These are phyloP conservation scores for Hydrotaea diabolus DNA, from an alignment of 2,888 invertebrate species.

Conservation along the genomic window DNA sequence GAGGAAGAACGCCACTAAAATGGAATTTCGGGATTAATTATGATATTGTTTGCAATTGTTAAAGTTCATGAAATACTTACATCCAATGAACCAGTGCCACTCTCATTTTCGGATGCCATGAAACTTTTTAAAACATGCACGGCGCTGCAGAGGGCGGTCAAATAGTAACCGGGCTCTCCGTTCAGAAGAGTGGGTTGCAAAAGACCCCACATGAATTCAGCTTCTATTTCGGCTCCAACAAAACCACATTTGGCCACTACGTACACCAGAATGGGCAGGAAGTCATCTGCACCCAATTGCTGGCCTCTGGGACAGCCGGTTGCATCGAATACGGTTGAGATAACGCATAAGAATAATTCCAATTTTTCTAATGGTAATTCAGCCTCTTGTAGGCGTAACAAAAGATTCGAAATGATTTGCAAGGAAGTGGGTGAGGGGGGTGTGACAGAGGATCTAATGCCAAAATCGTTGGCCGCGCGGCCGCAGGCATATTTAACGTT, in stretches of 20 bases:
- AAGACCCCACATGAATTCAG: constrained; percentile 97
- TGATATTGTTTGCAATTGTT: neutral
- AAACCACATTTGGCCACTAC: constrained; percentile 94
- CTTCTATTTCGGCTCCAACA: constrained; percentile 96
- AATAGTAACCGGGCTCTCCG: constrained; percentile 96
- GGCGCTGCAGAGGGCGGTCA: constrained; percentile 95
- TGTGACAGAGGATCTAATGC: constrained; percentile 85
- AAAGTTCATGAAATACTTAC: constrained; percentile 73
- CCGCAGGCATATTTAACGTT: constrained; percentile 80
- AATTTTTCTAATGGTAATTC: constrained; percentile 96
- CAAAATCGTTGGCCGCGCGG: constrained; percentile 78
- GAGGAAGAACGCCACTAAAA: constrained; percentile 83
- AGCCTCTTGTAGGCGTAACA: constrained; percentile 92
- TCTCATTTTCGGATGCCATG: constrained; percentile 79
- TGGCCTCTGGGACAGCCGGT: constrained; percentile 79
- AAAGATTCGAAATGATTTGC: constrained; percentile 88
- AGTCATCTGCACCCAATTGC: constrained; percentile 90
- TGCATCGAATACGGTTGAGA: constrained; percentile 92
- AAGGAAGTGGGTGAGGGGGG: constrained; percentile 89
- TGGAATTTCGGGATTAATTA: neutral
- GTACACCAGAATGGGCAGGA: constrained; percentile 95
- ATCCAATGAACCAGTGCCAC: constrained; percentile 79
- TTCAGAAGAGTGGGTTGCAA: constrained; percentile 94
- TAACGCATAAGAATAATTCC: constrained; percentile 93
- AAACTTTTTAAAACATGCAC: constrained; percentile 83